Percentiles rank a stretch among this genome's conserved stretches.
phyloP scores from a whole-genome alignment of 1,140 invertebrate genomes.

The Heliconius congener region DNA sequence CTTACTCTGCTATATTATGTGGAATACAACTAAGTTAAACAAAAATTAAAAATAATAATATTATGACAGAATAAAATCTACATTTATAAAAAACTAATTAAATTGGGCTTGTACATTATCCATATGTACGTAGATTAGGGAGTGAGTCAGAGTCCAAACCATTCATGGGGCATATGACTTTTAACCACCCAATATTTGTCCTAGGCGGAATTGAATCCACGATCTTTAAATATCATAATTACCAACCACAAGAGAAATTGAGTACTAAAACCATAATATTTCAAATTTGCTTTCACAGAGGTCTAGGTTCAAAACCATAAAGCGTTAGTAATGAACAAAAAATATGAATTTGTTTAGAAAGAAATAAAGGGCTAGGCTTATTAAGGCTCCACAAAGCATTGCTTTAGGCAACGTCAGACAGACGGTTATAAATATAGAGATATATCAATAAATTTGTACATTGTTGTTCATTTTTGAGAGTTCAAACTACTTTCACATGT shows the following conservation, averaged over 20 bases:
- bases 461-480: neutral
- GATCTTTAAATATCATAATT: neutral
- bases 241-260: neutral
- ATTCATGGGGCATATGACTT: too few species aligned
- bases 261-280: too few species aligned
- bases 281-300: neutral
- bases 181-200: too few species aligned
- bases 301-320: neutral
- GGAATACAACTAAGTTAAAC: too few species aligned
- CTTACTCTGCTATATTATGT: too few species aligned
- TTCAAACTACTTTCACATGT: neutral
- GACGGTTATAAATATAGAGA: slow-evolving; percentile 3
- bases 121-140: too few species aligned
- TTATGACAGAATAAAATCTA: too few species aligned
- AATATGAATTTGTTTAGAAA: slow-evolving; percentile 4
- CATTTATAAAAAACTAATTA: too few species aligned
- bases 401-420: neutral
- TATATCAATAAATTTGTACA: neutral
- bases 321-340: neutral
- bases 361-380: neutral
- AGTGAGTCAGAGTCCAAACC: too few species aligned
- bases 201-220: too few species aligned
- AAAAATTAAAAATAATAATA: too few species aligned
- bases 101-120: too few species aligned
- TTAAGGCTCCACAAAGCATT: neutral